A percentile compares a stretch with the other conserved stretches of the same genome.
phyloP scores from a whole-genome alignment of 2,888 invertebrate species.

The Dryadula phaetusa region DNA sequence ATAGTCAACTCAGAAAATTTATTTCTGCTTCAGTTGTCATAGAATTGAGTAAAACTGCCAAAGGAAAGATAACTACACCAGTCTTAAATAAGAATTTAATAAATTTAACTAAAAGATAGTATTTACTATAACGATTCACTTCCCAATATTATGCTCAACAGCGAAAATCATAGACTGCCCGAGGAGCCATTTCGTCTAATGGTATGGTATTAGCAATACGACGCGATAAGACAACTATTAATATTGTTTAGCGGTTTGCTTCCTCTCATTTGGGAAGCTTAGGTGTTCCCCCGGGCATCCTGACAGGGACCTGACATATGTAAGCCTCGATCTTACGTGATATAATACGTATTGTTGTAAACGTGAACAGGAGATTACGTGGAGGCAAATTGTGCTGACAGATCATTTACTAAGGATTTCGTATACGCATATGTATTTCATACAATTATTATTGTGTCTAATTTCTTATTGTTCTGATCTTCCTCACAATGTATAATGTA shows the following conservation, averaged over 20 bases:
- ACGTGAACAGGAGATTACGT: conserved; percentile 32
- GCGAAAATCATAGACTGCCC: conserved; percentile 3
- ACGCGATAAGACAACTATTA: conserved; percentile 49
- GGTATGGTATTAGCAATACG: conserved; percentile 17
- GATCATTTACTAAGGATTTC: conserved; percentile 21
- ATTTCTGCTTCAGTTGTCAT: not conserved
- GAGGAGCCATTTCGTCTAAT: conserved; percentile 7
- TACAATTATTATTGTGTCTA: conserved; percentile 4
- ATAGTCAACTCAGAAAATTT: not conserved
- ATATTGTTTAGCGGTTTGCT: conserved; percentile 51
- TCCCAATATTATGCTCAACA: not conserved
- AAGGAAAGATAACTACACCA: not conserved
- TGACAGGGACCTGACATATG: conserved; percentile 35
- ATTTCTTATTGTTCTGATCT: not conserved
- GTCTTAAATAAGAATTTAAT: not conserved
- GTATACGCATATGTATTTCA: conserved; percentile 6
- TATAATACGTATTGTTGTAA: conserved; percentile 33
- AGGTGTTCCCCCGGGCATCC: conserved; percentile 29
- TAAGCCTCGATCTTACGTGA: conserved; percentile 36
- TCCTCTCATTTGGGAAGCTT: conserved; percentile 46
- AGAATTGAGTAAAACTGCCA: not conserved
- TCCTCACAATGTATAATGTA: not conserved
- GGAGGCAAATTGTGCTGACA: conserved; percentile 32
- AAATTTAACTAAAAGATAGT: not conserved
- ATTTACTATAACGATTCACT: not conserved